A percentile compares a stretch with the other conserved stretches of the same genome.
These are phyloP conservation scores for Theristicus caerulescens DNA, from an alignment of 2,113 vertebrate species.

Conservation along the genomic window DNA sequence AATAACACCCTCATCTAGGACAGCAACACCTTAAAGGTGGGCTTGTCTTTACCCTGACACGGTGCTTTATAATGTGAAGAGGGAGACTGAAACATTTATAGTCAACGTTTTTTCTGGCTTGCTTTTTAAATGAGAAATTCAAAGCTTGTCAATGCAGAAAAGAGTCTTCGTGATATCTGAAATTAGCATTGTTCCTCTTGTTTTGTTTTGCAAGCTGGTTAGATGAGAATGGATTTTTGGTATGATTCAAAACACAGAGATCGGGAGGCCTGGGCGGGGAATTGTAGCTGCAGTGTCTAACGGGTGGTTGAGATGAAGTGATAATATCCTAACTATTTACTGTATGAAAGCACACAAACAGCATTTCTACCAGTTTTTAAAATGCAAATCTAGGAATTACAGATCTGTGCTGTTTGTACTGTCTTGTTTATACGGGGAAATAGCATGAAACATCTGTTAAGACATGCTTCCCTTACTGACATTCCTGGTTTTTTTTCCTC, in stretches of 20 bases:
- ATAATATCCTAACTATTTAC: not conserved
- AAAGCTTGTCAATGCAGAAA: not conserved
- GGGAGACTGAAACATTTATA: not conserved
- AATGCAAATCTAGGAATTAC: not conserved
- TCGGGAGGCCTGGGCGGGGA: not conserved
- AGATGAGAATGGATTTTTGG: not conserved
- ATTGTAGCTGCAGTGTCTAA: not conserved
- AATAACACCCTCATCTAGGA: not conserved
- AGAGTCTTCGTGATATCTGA: not conserved
- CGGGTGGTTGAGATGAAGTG: not conserved
- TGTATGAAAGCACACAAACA: not conserved
- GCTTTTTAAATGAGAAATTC: slow-evolving; percentile 27
- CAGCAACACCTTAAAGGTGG: not conserved
- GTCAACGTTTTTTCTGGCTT: not conserved
- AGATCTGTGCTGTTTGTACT: not conserved
- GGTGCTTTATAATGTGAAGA: not conserved
- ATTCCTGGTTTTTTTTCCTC: not conserved
- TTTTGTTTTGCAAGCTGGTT: not conserved
- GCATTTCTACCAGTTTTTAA: not conserved
- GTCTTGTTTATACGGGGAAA: not conserved
- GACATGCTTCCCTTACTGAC: not conserved
- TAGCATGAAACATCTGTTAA: not conserved
- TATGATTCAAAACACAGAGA: not conserved
- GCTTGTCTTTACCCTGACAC: not conserved
- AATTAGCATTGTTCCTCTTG: not conserved